Evolutionary conservation across 2,113 vertebrate genomes (phyloP).

Genomic region (Gulo gulo): DNA sequence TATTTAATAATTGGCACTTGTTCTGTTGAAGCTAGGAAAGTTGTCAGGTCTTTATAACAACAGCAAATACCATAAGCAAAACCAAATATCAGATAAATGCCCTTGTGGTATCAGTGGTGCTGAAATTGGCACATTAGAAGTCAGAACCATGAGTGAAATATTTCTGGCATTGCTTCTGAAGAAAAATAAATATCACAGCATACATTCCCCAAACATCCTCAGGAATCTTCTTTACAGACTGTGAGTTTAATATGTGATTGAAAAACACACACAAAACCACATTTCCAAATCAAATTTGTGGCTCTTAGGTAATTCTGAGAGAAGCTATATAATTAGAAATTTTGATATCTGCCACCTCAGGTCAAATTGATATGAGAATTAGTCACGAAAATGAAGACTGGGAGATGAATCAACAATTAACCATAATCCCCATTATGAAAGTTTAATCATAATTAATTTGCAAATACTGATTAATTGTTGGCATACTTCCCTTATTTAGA

Average conservation of each 20-base stretch:
- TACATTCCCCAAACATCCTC: not conserved
- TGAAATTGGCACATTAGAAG: conserved; percentile 4
- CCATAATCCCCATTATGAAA: conserved; percentile 77
- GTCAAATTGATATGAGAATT: conserved; percentile 76
- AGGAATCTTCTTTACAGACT: conserved; percentile 36
- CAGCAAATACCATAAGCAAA: conserved; percentile 59
- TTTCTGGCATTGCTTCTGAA: not conserved
- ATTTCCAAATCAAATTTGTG: conserved; percentile 61
- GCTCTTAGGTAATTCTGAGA: conserved; percentile 46
- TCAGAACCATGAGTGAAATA: conserved; percentile 23
- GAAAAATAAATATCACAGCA: conserved; percentile 48
- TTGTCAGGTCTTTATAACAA: conserved; percentile 43
- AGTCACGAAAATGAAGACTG: conserved; percentile 72
- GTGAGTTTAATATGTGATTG: conserved; percentile 48
- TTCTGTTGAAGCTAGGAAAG: conserved; percentile 52
- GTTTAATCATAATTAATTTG: conserved; percentile 82
- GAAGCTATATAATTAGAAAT: conserved; percentile 77
- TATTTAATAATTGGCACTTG: conserved; percentile 62
- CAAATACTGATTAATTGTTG: conserved; percentile 80
- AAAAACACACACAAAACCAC: conserved; percentile 57
- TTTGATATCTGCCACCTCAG: conserved; percentile 67
- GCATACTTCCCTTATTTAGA: conserved; percentile 69
- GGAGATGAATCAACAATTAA: conserved; percentile 81
- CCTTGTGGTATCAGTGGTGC: conserved; percentile 10
- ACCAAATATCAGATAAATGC: conserved; percentile 73